A percentile compares a stretch with the other conserved stretches of the same genome.
phyloP scores from a whole-genome alignment of 2,113 vertebrate genomes.

The Pogonocichla stellata region DNA sequence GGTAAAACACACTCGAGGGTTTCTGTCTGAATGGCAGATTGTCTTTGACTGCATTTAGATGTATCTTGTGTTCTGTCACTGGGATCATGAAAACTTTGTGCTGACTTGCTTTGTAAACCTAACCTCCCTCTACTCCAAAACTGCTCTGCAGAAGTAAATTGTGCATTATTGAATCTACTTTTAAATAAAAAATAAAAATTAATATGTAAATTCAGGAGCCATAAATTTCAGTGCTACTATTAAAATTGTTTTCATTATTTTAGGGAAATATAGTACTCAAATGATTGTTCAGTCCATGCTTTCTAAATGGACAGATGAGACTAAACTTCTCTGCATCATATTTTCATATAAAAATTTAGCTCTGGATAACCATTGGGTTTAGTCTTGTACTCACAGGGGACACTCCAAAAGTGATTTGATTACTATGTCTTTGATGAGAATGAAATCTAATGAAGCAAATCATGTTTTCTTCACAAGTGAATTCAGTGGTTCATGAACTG shows the following conservation, averaged over 20 bases:
- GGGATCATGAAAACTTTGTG: neutral
- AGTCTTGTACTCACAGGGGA: neutral
- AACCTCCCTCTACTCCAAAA: neutral
- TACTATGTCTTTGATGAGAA: neutral
- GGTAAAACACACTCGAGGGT: neutral
- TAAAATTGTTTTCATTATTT: neutral
- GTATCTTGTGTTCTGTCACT: neutral
- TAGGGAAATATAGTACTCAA: neutral
- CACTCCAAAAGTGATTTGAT: neutral
- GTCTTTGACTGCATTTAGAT: neutral
- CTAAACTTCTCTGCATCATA: neutral
- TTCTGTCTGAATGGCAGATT: neutral
- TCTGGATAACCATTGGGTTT: neutral
- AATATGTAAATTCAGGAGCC: neutral
- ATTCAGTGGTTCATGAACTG: neutral
- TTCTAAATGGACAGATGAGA: neutral
- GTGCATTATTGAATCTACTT: neutral
- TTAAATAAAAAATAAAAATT: neutral
- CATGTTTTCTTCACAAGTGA: neutral
- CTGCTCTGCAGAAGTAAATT: neutral
- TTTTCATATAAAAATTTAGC: neutral
- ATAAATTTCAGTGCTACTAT: neutral
- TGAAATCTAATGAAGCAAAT: neutral
- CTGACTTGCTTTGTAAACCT: neutral
- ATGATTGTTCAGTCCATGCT: neutral